Evolutionary conservation across 2,888 invertebrate genomes (phyloP).

Genomic region (Ceraclea dissimilis): DNA sequence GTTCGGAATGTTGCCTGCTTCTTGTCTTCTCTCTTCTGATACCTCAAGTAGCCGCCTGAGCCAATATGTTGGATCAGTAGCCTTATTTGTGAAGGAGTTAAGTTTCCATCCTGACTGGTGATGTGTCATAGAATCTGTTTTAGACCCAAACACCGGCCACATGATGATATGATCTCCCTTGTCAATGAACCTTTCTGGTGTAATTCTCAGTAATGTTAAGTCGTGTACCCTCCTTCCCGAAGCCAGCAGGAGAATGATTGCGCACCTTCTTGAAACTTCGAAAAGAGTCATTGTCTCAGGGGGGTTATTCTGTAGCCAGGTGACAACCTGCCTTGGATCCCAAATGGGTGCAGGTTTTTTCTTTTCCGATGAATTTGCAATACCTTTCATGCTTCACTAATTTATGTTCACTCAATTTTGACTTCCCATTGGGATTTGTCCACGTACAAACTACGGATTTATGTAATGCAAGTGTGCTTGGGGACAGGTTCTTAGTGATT

Average conservation of each 20-base stretch:
- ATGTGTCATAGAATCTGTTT: background rate
- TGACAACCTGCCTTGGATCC: background rate
- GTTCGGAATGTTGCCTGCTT: background rate
- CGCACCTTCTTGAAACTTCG: background rate
- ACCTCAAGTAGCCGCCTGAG: background rate
- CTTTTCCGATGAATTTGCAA: background rate
- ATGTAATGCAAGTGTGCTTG: background rate
- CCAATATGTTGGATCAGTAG: background rate
- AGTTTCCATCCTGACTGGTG: conserved; percentile 1
- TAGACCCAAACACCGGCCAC: background rate
- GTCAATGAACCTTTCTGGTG: background rate
- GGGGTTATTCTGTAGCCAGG: background rate
- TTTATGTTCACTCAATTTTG: background rate
- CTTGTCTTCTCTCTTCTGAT: background rate
- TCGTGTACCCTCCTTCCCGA: conserved; percentile 1
- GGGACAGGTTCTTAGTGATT: background rate
- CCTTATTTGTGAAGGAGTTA: background rate
- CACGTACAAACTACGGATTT: background rate
- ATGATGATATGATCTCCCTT: background rate
- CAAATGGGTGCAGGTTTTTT: background rate
- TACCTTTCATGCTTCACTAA: background rate
- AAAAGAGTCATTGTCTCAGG: background rate
- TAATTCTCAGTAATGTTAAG: background rate
- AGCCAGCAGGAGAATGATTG: background rate
- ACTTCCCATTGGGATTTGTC: background rate